A percentile compares a stretch with the other conserved stretches of the same genome.
phyloP scores from a whole-genome alignment of 37 sponge, comb jelly and placozoan genomes.

The Hexactinellida sp. region DNA sequence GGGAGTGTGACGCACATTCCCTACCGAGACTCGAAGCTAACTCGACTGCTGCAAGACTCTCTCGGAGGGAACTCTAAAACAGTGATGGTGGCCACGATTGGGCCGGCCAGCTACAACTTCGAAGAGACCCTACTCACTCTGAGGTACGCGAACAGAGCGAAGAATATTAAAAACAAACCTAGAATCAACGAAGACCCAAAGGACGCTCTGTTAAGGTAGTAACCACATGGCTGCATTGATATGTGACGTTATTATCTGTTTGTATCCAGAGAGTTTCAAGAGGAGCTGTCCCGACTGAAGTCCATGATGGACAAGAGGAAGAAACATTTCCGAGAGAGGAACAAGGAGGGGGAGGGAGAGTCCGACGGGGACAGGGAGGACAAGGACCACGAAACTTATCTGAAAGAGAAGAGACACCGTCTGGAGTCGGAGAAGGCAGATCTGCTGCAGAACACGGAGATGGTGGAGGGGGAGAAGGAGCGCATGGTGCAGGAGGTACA shows the following conservation, averaged over 20 bases:
- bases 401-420: slow-evolving; percentile 35
- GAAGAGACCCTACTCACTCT: slow-evolving; percentile 90
- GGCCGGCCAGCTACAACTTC: slow-evolving; percentile 93
- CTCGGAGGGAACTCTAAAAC: slow-evolving; percentile 95
- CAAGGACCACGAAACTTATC: slow-evolving; percentile 16
- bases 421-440: slow-evolving; percentile 62
- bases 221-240: slow-evolving; percentile 30
- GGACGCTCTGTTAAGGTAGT: slow-evolving; percentile 88
- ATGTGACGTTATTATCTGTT: background rate
- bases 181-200: slow-evolving; percentile 96
- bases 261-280: background rate
- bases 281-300: background rate
- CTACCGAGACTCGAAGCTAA: slow-evolving; percentile 91
- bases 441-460: slow-evolving; percentile 56
- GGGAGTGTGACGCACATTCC: slow-evolving; percentile 69
- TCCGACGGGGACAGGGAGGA: slow-evolving; percentile 24
- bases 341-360: slow-evolving; percentile 19
- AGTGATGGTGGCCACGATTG: slow-evolving; percentile 95
- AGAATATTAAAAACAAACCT: slow-evolving; percentile 98
- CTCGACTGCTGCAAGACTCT: slow-evolving; percentile 87
- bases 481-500: slow-evolving; percentile 44
- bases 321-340: background rate
- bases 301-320: slow-evolving; percentile 12
- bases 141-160: slow-evolving; percentile 96
- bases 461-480: slow-evolving; percentile 72